A percentile compares a stretch with the other conserved stretches of the same genome.
phyloP scores from a whole-genome alignment of 2,888 invertebrate genomes.

The Chalcosyrphus nemorum region DNA sequence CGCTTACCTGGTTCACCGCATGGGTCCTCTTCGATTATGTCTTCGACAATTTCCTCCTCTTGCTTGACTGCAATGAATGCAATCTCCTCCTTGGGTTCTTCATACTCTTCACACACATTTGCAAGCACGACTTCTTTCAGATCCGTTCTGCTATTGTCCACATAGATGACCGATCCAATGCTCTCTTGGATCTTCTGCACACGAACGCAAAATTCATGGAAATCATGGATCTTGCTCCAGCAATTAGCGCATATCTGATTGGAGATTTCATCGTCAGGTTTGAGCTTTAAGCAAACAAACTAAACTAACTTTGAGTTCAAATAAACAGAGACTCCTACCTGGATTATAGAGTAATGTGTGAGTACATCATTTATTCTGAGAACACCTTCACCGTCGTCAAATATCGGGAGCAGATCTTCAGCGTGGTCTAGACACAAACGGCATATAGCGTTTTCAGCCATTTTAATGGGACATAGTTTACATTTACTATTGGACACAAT shows the following conservation, averaged over 20 bases:
- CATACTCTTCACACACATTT: conserved; percentile 14
- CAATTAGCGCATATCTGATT: conserved; percentile 54
- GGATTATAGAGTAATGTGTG: conserved; percentile 38
- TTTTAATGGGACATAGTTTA: too few relatives aligned
- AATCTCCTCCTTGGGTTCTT: background rate
- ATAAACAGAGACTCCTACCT: conserved; percentile 1
- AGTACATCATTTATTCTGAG: conserved; percentile 35
- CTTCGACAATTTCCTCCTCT: background rate
- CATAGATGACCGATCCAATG: conserved; percentile 51
- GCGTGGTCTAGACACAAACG: conserved; percentile 55
- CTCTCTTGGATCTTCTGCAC: conserved; percentile 59
- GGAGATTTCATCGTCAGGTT: conserved; percentile 54
- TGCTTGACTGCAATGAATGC: background rate
- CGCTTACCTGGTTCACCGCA: conserved; percentile 7
- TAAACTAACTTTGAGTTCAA: too few relatives aligned
- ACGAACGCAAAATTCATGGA: conserved; percentile 46
- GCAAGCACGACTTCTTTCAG: conserved; percentile 43
- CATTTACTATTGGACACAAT: too few relatives aligned
- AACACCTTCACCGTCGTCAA: conserved; percentile 10
- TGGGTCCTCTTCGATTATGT: background rate
- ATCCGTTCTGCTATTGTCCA: conserved; percentile 39
- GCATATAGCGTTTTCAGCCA: conserved; percentile 45
- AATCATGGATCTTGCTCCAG: conserved; percentile 46
- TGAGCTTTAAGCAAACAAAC: background rate
- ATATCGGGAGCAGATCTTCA: conserved; percentile 36